These are phyloP conservation scores for Neoascia interrupta DNA, from an alignment of 2,888 invertebrate genomes.

Conservation along the genomic window DNA sequence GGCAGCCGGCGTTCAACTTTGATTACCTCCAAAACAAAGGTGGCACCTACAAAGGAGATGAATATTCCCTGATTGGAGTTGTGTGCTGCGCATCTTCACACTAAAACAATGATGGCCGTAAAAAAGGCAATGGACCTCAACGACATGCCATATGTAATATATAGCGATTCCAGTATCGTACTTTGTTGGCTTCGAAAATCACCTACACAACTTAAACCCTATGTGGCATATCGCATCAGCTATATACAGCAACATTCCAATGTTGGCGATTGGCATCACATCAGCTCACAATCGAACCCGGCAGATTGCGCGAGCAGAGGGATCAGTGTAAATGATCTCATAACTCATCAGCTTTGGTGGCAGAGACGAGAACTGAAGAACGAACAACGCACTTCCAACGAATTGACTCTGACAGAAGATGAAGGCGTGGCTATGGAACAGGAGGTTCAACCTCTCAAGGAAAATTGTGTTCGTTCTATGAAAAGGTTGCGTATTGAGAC, in stretches of 20 bases:
- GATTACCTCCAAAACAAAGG: constrained; percentile 26
- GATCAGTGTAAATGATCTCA: neutral
- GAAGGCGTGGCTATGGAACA: neutral
- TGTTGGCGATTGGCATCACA: constrained; percentile 6
- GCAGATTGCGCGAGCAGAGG: constrained; percentile 35
- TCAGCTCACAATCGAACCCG: constrained; percentile 11
- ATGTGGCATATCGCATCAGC: constrained; percentile 23
- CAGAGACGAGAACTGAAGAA: neutral
- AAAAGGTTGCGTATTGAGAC: neutral
- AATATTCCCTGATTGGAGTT: constrained; percentile 25
- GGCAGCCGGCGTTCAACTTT: neutral
- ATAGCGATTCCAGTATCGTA: constrained; percentile 23
- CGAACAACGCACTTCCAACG: neutral
- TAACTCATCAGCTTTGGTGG: constrained; percentile 14
- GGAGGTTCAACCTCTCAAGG: constrained; percentile 20
- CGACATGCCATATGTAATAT: constrained; percentile 9
- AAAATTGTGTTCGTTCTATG: neutral
- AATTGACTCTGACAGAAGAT: neutral
- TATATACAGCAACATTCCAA: constrained; percentile 26
- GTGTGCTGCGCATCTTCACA: constrained; percentile 31
- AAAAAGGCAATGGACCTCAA: constrained; percentile 4
- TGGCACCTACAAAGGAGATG: constrained; percentile 7
- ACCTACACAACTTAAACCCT: constrained; percentile 20
- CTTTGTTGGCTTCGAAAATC: constrained; percentile 25
- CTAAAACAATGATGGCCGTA: constrained; percentile 3